Evolutionary conservation across 2,888 invertebrate species (phyloP).

Genomic region (Ernsta delagoae): DNA sequence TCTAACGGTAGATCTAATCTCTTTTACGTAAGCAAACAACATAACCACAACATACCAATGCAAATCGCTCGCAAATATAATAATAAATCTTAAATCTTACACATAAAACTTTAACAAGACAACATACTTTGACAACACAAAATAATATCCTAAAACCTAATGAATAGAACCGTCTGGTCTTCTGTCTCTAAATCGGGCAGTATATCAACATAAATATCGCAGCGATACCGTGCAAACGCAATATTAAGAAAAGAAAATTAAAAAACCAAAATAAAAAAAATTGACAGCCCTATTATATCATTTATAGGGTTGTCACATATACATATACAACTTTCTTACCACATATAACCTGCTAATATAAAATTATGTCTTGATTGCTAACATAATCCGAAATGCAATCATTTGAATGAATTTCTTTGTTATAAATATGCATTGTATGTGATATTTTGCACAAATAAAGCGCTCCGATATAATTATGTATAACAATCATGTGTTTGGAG

Average conservation of each 20-base stretch:
- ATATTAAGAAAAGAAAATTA: too few relatives aligned
- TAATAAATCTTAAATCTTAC: slow-evolving; percentile 12
- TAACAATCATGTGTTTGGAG: neutral
- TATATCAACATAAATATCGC: neutral
- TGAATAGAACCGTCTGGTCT: slow-evolving; percentile 6
- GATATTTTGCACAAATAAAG: too few relatives aligned
- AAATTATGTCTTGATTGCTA: too few relatives aligned
- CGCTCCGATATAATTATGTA: neutral
- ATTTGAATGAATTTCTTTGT: too few relatives aligned
- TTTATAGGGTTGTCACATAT: too few relatives aligned
- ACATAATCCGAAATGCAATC: too few relatives aligned
- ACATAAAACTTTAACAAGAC: slow-evolving; percentile 34
- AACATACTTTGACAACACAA: slow-evolving; percentile 22
- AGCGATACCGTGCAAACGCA: neutral
- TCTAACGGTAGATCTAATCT: neutral
- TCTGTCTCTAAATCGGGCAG: neutral
- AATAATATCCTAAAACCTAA: slow-evolving; percentile 26
- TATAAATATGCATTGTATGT: too few relatives aligned
- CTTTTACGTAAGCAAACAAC: neutral
- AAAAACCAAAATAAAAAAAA: too few relatives aligned
- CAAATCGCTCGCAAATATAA: slow-evolving; percentile 25
- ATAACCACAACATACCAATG: slow-evolving; percentile 7
- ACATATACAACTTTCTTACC: too few relatives aligned
- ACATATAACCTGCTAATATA: too few relatives aligned
- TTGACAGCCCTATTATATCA: too few relatives aligned